A percentile compares a stretch with the other conserved stretches of the same genome.
phyloP scores from a whole-genome alignment of 2,888 invertebrate genomes.

The Ecliptopera silaceata region DNA sequence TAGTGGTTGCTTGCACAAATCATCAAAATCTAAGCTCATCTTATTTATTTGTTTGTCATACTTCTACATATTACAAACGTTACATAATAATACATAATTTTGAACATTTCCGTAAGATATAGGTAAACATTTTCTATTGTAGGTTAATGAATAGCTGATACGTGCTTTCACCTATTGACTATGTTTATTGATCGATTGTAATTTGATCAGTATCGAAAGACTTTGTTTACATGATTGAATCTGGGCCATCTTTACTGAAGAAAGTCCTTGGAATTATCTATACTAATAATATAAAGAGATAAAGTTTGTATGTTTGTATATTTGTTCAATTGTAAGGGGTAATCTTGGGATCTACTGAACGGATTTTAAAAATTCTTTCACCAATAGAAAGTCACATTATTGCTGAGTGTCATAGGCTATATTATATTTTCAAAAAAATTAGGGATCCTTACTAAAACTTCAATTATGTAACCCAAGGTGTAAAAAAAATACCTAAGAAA shows the following conservation, averaged over 20 bases:
- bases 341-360: too few relatives aligned
- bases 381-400: too few relatives aligned
- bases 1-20: too few relatives aligned
- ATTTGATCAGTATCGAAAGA: conserved; percentile 39
- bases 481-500: too few relatives aligned
- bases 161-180: conserved; percentile 22
- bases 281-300: conserved; percentile 34
- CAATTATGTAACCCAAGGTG: too few relatives aligned
- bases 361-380: too few relatives aligned
- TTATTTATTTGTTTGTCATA: background rate
- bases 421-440: too few relatives aligned
- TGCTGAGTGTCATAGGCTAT: too few relatives aligned
- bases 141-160: conserved; percentile 19
- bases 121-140: conserved; percentile 18
- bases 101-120: conserved; percentile 13
- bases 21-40: background rate
- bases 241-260: conserved; percentile 31
- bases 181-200: conserved; percentile 37
- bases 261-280: conserved; percentile 23
- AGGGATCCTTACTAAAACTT: too few relatives aligned
- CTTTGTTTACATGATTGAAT: conserved; percentile 40
- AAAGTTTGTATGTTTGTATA: too few relatives aligned
- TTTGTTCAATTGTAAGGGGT: too few relatives aligned
- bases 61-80: background rate
- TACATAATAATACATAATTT: conserved; percentile 13